phyloP scores from a whole-genome alignment of 1,140 invertebrate genomes.

The Drosophila melanogaster region Release_6_plus_ISO1_MT NT_037436.4:14377001-14377500 shows the following conservation, averaged over 20 bases:
- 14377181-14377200: too few relatives aligned
- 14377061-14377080: conserved; percentile 53
- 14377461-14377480: conserved; percentile 77
- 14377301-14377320: too few relatives aligned
- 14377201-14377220: too few relatives aligned
- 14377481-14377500: conserved; percentile 75
- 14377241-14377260: background rate
- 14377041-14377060: conserved; percentile 77
- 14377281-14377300: too few relatives aligned
- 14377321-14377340: too few relatives aligned
- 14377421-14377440: background rate
- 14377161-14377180: background rate
- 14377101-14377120: conserved; percentile 16
- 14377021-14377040: background rate
- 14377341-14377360: background rate
- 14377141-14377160: conserved; percentile 13
- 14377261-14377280: too few relatives aligned
- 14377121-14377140: conserved; percentile 18
- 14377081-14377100: conserved; percentile 74
- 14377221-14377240: background rate
- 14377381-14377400: too few relatives aligned
- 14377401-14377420: background rate
- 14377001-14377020: background rate
- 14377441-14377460: conserved; percentile 58
- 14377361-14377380: background rate